These are phyloP conservation scores for Miniopterus natalensis DNA, from an alignment of 2,113 vertebrate genomes.

Conservation along the genomic window DNA sequence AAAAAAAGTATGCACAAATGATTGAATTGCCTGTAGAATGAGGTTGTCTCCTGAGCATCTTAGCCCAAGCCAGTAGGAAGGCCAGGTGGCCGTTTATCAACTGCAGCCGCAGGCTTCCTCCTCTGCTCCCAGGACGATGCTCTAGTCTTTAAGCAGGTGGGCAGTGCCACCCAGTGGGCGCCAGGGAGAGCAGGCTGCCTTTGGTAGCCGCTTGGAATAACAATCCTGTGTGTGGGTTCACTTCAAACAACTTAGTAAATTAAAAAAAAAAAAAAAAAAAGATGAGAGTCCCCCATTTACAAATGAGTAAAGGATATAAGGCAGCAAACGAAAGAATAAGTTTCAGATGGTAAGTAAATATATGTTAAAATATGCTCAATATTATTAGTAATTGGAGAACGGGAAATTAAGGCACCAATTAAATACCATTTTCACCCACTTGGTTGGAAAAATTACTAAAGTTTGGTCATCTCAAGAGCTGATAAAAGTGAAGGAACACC, in stretches of 20 bases:
- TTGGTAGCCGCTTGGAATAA: neutral
- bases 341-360: neutral
- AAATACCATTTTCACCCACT: neutral
- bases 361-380: neutral
- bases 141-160: neutral
- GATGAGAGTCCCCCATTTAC: neutral
- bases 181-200: neutral
- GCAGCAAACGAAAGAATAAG: neutral
- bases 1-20: neutral
- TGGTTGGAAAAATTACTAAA: neutral
- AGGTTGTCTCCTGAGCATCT: neutral
- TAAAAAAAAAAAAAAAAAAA: neutral
- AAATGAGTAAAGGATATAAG: neutral
- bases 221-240: neutral
- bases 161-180: constrained; percentile 85
- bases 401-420: neutral
- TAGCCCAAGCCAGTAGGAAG: fast-evolving
- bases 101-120: constrained; percentile 41
- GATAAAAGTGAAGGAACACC: neutral
- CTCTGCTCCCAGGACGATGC: fast-evolving
- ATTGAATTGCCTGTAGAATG: neutral
- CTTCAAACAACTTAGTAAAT: neutral
- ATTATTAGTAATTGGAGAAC: neutral
- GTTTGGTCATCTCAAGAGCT: neutral
- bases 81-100: fast-evolving